Base-by-base conservation (phyloP, 2,888 invertebrate genomes). In the Mallateleia sp. region DNA sequence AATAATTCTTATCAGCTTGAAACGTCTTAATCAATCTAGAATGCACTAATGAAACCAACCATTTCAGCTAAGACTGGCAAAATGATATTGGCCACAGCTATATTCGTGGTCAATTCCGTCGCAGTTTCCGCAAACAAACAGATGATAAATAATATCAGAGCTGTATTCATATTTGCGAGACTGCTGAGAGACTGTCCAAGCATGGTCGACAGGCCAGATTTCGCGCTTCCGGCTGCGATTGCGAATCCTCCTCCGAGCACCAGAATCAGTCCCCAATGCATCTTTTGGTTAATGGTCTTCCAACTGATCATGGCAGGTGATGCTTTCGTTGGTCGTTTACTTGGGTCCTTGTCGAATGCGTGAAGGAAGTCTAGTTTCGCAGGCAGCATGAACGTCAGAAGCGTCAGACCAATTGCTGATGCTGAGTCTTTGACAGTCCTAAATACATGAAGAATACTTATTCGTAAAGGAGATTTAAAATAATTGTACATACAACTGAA, bases 221-320 rank as follows among this genome's bases (percentile, higher is more conserved):
- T 96, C 91, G 97, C 97, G 91, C 98, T 98, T 85, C 98, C 99
- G 87, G 98, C 97, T 0, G 99, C 98, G 82, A 99, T 96, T 0
- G 99, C 98, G 95, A 99, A 99, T 0, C 99, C 99, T 34, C 99
- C 99, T 58, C 98, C 98, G 69, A 99, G 96, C 66, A 99, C 96
- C 92, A 99, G 97, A 28, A 99, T 96, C 5, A 99, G 96, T 58
- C 98, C 98, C 99, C 99, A 99, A 5, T 98, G 98, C 90, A 98
- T 97, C 93, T 98, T 98, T 72, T 97, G 96, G 93, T 98, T 98
- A 25, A 98, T 96, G 56, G 97, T 97, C 87, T 97, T 97, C 99
- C 99, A 99, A 15, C 97, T 97, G 62, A 98, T 96, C 25, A 98
- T 95, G 0, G 97, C 96, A 0, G 97, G 96, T 0, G 97, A 97